Percentiles rank a stretch among this genome's conserved stretches.
Evolutionary conservation across 2,888 invertebrate genomes (phyloP).

Genomic region (Pocota personata): DNA sequence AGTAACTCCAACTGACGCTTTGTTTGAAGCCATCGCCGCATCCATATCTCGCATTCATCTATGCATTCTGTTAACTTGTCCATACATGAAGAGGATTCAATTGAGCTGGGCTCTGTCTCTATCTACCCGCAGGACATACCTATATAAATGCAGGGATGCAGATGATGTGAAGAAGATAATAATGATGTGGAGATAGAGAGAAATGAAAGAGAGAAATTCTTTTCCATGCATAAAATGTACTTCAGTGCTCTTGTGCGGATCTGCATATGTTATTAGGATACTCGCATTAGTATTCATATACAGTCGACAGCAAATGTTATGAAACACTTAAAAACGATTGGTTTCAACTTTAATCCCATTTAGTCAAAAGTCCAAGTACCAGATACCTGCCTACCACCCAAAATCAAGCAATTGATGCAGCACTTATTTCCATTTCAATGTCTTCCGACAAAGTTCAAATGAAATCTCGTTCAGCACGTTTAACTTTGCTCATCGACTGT

Average conservation of each 20-base stretch:
- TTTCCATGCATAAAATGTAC: constrained; percentile 52
- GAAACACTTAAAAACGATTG: background rate
- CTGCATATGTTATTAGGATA: constrained; percentile 54
- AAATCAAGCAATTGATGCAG: background rate
- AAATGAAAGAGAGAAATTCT: constrained; percentile 15
- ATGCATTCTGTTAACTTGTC: constrained; percentile 44
- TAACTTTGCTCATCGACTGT: constrained; percentile 46
- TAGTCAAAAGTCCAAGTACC: background rate
- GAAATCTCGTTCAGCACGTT: background rate
- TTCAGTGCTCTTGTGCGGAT: constrained; percentile 27
- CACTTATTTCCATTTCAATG: background rate
- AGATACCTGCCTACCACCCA: background rate
- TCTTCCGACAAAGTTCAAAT: background rate
- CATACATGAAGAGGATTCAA: constrained; percentile 56
- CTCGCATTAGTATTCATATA: constrained; percentile 44
- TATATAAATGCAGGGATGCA: constrained; percentile 58
- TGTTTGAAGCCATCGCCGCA: constrained; percentile 42
- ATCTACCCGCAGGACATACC: constrained; percentile 45
- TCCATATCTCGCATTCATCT: constrained; percentile 55
- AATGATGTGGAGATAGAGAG: constrained; percentile 29
- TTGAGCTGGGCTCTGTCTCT: constrained; percentile 21
- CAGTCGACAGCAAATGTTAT: constrained; percentile 41
- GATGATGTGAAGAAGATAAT: constrained; percentile 56
- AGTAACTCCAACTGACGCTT: constrained; percentile 28
- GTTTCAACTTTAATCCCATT: background rate